Conservation (phyloP, 2,797 vertebrate species). For the Manis javanica region DNA sequence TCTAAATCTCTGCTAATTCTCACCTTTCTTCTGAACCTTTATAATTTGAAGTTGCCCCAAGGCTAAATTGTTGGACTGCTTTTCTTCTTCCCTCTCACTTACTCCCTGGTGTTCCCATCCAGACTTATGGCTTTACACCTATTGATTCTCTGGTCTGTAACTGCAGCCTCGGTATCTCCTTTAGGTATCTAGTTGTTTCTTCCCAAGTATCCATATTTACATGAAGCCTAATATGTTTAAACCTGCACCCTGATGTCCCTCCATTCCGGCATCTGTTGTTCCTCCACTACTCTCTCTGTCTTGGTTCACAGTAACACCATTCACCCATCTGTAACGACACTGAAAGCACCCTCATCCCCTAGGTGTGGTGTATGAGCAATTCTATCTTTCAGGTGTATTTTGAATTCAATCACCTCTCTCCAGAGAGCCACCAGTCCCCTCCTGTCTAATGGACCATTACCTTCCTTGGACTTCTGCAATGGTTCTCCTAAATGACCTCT, state of each 20-base stretch:
- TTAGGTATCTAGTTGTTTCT: not conserved
- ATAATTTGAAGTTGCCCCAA: constrained; percentile 24
- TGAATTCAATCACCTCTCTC: not conserved
- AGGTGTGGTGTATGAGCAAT: not conserved
- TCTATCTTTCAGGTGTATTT: not conserved
- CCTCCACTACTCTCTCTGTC: not conserved
- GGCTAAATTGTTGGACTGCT: not conserved
- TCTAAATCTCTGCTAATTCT: constrained; percentile 27
- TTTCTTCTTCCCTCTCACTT: not conserved
- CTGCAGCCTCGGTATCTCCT: not conserved
- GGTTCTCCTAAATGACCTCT: not conserved
- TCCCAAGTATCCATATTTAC: not conserved
- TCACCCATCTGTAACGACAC: not conserved
- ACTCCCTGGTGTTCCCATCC: not conserved
- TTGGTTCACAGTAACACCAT: not conserved
- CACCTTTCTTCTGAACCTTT: constrained; percentile 59
- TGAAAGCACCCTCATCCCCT: not conserved
- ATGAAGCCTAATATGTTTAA: not conserved
- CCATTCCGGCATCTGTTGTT: not conserved
- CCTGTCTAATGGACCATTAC: not conserved
- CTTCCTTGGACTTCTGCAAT: not conserved
- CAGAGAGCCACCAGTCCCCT: not conserved
- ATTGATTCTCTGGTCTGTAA: not conserved
- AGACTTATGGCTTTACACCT: not conserved
- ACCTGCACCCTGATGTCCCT: not conserved